Percentiles rank a stretch among this genome's conserved stretches.
Evolutionary conservation across 2,888 invertebrate species (phyloP).

Genomic region (Caenorhabditis drosophilae): DNA sequence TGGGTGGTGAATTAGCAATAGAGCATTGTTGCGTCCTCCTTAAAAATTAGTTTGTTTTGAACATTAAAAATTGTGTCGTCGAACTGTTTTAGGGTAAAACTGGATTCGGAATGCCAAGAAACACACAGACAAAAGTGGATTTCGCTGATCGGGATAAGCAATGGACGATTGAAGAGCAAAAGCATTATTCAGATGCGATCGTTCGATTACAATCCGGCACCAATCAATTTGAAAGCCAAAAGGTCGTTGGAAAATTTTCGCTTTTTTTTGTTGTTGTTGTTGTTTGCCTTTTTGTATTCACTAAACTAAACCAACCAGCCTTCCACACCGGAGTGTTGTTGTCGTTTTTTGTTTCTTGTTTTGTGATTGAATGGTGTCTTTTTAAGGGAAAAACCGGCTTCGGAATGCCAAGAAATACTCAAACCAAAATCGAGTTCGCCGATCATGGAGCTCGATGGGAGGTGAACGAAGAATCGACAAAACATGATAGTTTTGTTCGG

Average conservation of each 20-base stretch:
- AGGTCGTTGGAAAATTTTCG: conserved; percentile 39
- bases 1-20: too few species aligned
- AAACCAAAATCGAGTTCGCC: conserved; percentile 59
- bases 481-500: conserved; percentile 62
- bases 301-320: background rate
- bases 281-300: background rate
- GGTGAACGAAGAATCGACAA: conserved; percentile 41
- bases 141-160: conserved; percentile 59
- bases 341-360: background rate
- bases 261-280: background rate
- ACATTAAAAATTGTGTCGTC: too few species aligned
- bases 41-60: too few species aligned
- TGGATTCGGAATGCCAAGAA: conserved; percentile 64
- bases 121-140: conserved; percentile 59
- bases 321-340: background rate
- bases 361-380: background rate
- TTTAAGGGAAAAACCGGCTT: conserved; percentile 66
- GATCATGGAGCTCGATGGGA: conserved; percentile 56
- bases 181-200: conserved; percentile 53
- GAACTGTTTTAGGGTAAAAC: conserved; percentile 57
- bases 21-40: too few species aligned
- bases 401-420: conserved; percentile 67
- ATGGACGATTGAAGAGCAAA: conserved; percentile 56
- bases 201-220: conserved; percentile 67
- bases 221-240: conserved; percentile 64